phyloP scores from a whole-genome alignment of 23 tunicate genomes.

The Halocynthia aurantium region DNA sequence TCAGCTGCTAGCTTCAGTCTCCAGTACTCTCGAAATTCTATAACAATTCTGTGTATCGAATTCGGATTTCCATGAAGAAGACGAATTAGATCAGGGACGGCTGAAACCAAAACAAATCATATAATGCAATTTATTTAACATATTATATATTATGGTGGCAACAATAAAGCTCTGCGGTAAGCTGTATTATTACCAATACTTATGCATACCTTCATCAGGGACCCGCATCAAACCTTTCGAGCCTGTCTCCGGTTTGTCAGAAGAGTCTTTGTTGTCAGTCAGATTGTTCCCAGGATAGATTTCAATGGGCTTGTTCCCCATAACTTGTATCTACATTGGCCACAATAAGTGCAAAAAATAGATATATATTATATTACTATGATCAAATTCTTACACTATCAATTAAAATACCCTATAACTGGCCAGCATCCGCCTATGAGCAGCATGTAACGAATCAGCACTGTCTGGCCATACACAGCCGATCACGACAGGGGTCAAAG shows the following conservation, averaged over 20 bases:
- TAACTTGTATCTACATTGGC: background rate
- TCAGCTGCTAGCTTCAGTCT: constrained; percentile 17
- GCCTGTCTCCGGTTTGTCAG: too few relatives aligned
- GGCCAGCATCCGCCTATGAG: constrained; percentile 29
- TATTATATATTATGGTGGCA: too few relatives aligned
- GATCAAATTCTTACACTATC: background rate
- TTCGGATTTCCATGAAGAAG: constrained; percentile 84
- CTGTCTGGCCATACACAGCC: constrained; percentile 72
- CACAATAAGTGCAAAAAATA: too few relatives aligned
- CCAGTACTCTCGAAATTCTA: constrained; percentile 82
- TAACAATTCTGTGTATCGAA: constrained; percentile 35
- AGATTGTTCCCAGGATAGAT: background rate
- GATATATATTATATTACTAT: background rate
- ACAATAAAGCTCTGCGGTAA: too few relatives aligned
- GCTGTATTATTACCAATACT: background rate
- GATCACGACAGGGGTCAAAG: constrained; percentile 41
- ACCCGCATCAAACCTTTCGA: background rate
- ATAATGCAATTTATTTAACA: too few relatives aligned
- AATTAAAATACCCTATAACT: constrained; percentile 33
- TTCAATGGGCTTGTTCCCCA: background rate
- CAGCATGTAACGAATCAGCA: constrained; percentile 6
- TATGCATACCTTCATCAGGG: constrained; percentile 30
- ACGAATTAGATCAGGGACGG: constrained; percentile 79
- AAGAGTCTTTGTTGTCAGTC: background rate
- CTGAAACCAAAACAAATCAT: constrained; percentile 10